Evolutionary conservation across 2,113 vertebrate species (phyloP).

Genomic region (Tragulus kanchil): DNA sequence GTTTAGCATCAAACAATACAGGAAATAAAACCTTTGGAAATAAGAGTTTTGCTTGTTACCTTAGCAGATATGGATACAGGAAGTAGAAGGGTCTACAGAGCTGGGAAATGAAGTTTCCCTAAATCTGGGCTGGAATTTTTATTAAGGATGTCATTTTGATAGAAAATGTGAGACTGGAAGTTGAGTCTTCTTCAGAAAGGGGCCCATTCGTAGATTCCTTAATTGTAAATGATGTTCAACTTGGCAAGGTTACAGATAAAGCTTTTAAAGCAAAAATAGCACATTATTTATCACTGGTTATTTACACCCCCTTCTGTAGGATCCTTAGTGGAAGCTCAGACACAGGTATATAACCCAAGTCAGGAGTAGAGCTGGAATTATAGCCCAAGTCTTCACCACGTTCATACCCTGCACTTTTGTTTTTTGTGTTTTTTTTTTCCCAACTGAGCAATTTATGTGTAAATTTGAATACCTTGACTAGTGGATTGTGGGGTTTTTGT

Average conservation of each 20-base stretch:
- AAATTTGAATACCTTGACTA: neutral
- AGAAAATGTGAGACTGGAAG: neutral
- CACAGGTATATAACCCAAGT: neutral
- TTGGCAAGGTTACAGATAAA: neutral
- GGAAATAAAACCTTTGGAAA: constrained; percentile 47
- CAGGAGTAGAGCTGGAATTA: neutral
- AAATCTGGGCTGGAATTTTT: neutral
- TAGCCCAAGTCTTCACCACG: neutral
- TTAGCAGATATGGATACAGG: neutral
- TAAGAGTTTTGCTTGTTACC: neutral
- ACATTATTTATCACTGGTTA: neutral
- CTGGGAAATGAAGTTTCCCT: constrained; percentile 14
- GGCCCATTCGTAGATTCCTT: neutral
- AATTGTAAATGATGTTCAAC: neutral
- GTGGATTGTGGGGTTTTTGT: neutral
- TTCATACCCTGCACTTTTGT: neutral
- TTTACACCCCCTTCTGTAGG: neutral
- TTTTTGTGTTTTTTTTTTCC: neutral
- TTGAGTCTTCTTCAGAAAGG: neutral
- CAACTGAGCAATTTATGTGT: neutral
- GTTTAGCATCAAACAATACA: neutral
- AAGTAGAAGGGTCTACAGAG: neutral
- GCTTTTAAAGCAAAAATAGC: neutral
- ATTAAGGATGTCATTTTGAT: neutral
- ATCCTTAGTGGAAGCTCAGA: neutral